Conservation (phyloP, 2,797 vertebrate species). For the Karalla daura region DNA sequence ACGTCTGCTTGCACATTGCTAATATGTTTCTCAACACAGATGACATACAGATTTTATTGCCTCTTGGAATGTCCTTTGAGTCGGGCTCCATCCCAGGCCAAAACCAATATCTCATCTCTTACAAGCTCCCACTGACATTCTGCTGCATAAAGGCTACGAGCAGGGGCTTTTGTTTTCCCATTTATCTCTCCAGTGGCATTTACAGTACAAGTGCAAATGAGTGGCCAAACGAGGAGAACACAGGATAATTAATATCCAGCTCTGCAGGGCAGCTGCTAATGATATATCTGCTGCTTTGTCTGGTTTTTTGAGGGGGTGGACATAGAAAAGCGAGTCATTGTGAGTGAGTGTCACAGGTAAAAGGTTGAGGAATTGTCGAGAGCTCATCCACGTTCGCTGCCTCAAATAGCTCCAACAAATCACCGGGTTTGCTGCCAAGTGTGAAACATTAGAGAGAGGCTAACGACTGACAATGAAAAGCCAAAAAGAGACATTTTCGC, state of each 20-base stretch:
- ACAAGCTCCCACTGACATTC: conserved; percentile 79
- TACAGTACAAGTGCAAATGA: conserved; percentile 83
- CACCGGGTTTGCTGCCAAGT: neutral
- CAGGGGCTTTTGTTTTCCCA: conserved; percentile 77
- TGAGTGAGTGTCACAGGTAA: conserved; percentile 48
- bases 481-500: neutral
- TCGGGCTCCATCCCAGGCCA: conserved; percentile 66
- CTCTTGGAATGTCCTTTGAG: conserved; percentile 63
- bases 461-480: conserved; percentile 1
- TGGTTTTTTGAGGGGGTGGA: conserved; percentile 62
- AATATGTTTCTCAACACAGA: conserved; percentile 63
- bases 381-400: conserved; percentile 4
- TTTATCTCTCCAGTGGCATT: conserved; percentile 82
- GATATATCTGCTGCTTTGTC: conserved; percentile 74
- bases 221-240: conserved; percentile 77
- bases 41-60: conserved; percentile 67
- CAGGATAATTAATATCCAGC: conserved; percentile 78
- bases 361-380: conserved; percentile 34
- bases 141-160: conserved; percentile 74
- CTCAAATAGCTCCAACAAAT: neutral
- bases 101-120: conserved; percentile 83
- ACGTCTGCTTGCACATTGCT: conserved; percentile 44
- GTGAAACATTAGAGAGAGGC: neutral
- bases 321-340: no score
- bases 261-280: conserved; percentile 76